Evolutionary conservation across 35 echinoderm and acorn worm species (phyloP).

Genomic region (Heliocidaris erythrogramma): DNA sequence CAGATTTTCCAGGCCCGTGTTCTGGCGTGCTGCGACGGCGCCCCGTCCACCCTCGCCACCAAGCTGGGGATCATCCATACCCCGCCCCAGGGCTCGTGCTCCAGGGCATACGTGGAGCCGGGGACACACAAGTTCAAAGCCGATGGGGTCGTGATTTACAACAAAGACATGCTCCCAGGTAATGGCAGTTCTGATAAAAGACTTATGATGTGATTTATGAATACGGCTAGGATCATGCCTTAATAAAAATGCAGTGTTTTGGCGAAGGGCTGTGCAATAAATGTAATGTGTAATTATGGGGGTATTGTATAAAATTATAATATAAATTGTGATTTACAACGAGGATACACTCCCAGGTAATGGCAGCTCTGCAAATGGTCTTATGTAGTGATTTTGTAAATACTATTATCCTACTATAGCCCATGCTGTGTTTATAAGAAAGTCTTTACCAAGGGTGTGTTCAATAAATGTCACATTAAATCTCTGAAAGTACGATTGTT

Average conservation of each 20-base stretch:
- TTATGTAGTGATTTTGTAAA: no score
- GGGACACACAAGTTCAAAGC: constrained; percentile 56
- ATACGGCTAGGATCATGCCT: not conserved
- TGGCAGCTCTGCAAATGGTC: no score
- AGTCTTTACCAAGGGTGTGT: no score
- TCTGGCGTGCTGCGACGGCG: constrained; percentile 46
- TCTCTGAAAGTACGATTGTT: no score
- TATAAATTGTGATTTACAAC: no score
- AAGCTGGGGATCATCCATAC: constrained; percentile 44
- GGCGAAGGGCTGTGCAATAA: not conserved
- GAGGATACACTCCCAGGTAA: no score
- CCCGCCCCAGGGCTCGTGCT: constrained; percentile 44
- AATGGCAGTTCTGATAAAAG: not conserved
- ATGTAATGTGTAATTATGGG: not conserved
- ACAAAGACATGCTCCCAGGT: constrained; percentile 57
- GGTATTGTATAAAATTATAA: not conserved
- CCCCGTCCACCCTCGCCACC: constrained; percentile 24
- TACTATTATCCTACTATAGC: no score
- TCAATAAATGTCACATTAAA: no score
- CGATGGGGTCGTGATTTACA: constrained; percentile 51
- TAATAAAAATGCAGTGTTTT: not conserved
- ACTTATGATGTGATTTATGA: not conserved
- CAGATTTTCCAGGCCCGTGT: constrained; percentile 22
- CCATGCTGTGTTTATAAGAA: no score
- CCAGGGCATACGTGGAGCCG: constrained; percentile 46